Percentiles rank a stretch among this genome's conserved stretches.
phyloP scores from a whole-genome alignment of 2,888 invertebrate genomes.

The Cyaniris semiargus region DNA sequence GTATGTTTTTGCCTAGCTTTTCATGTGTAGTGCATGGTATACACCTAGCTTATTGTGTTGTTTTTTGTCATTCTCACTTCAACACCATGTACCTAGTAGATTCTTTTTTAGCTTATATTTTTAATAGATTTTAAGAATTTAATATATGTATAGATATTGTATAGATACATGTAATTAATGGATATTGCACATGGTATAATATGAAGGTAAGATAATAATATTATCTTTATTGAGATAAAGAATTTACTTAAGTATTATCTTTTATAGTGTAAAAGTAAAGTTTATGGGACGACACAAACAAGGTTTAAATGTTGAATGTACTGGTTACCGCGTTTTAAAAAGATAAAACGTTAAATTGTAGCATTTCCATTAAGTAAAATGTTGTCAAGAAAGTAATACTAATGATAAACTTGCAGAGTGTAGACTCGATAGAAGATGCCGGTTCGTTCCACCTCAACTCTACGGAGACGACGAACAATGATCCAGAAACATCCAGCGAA shows the following conservation, averaged over 20 bases:
- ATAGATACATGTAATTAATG: too few species aligned
- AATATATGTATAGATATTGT: not conserved
- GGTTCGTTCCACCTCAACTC: slow-evolving; percentile 87
- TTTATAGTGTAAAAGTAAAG: not conserved
- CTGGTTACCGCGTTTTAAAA: not conserved
- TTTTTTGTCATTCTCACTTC: slow-evolving; percentile 3
- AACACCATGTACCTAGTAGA: not conserved
- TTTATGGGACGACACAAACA: too few species aligned
- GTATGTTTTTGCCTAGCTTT: slow-evolving; percentile 19
- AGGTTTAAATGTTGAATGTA: too few species aligned
- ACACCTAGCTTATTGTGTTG: slow-evolving; percentile 23
- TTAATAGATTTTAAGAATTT: not conserved
- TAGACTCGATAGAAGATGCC: slow-evolving; percentile 91
- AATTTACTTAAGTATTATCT: not conserved
- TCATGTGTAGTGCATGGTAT: slow-evolving; percentile 28
- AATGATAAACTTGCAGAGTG: slow-evolving; percentile 82
- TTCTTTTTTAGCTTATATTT: too few species aligned
- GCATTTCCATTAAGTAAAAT: not conserved
- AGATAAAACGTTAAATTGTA: not conserved
- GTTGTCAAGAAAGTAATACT: not conserved
- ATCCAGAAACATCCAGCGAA: slow-evolving; percentile 85
- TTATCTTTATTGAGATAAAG: not conserved
- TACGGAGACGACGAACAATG: slow-evolving; percentile 85
- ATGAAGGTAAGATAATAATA: not conserved
- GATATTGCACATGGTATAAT: not conserved